Percentiles rank a stretch among this genome's conserved stretches.
These are phyloP conservation scores for Nibea coibor DNA, from an alignment of 2,113 vertebrate genomes.

Conservation along the genomic window DNA sequence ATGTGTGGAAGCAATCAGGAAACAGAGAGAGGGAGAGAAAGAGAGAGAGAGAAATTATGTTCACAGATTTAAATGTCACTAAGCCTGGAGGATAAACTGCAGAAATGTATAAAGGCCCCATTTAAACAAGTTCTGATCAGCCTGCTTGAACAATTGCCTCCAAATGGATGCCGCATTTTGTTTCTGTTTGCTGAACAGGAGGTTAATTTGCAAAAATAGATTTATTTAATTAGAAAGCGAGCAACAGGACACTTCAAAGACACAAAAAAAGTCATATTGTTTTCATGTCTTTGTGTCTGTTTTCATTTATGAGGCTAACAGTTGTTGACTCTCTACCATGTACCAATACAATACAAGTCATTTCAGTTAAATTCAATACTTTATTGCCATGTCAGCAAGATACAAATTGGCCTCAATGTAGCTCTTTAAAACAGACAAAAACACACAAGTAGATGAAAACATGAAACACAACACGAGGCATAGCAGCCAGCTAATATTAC, in stretches of 20 bases:
- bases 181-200: constrained; percentile 59
- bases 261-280: constrained; percentile 20
- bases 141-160: constrained; percentile 53
- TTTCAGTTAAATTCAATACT: too few relatives aligned
- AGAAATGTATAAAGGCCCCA: constrained; percentile 53
- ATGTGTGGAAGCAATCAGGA: constrained; percentile 78
- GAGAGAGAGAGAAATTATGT: constrained; percentile 55
- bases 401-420: too few relatives aligned
- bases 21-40: constrained; percentile 25
- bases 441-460: too few relatives aligned
- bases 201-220: constrained; percentile 53
- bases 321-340: constrained; percentile 31
- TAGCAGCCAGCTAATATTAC: too few relatives aligned
- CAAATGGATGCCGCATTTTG: constrained; percentile 58
- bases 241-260: constrained; percentile 72
- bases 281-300: constrained; percentile 55
- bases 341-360: neutral
- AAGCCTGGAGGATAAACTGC: constrained; percentile 61
- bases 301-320: constrained; percentile 47
- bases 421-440: too few relatives aligned
- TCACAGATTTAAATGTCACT: constrained; percentile 63
- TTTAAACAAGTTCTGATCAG: constrained; percentile 47
- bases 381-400: too few relatives aligned
- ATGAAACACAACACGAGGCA: too few relatives aligned
- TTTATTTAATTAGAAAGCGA: constrained; percentile 44